Percentiles rank a stretch among this genome's conserved stretches.
phyloP scores from a whole-genome alignment of 2,888 invertebrate genomes.

The Theretra japonica region DNA sequence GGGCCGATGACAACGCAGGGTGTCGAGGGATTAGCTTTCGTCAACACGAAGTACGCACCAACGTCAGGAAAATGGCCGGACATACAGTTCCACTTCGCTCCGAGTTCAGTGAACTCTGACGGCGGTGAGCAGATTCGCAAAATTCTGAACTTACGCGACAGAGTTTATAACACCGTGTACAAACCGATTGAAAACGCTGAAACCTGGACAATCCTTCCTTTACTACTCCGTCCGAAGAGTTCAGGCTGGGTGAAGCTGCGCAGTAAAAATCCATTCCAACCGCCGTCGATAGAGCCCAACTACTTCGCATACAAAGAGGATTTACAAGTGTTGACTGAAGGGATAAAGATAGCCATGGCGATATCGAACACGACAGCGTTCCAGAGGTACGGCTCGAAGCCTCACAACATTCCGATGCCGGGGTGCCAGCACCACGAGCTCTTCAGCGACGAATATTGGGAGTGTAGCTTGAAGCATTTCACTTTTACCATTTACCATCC shows the following conservation, averaged over 20 bases:
- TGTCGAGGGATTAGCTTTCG: conserved; percentile 94
- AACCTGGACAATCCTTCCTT: conserved; percentile 93
- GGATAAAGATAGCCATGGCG: conserved; percentile 92
- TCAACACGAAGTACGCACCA: conserved; percentile 95
- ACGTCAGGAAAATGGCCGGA: conserved; percentile 91
- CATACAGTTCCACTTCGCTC: conserved; percentile 94
- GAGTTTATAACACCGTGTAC: conserved; percentile 93
- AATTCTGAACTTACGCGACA: conserved; percentile 90
- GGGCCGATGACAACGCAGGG: conserved; percentile 94
- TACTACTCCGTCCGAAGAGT: conserved; percentile 93
- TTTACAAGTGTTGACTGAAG: conserved; percentile 90
- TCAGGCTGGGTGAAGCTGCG: conserved; percentile 93
- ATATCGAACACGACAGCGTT: conserved; percentile 92
- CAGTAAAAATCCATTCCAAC: conserved; percentile 91
- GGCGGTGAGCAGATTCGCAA: conserved; percentile 91
- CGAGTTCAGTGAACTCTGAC: conserved; percentile 93
- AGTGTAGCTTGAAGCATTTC: conserved; percentile 92
- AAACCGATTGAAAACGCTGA: conserved; percentile 91
- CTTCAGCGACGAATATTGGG: conserved; percentile 94
- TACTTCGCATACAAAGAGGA: conserved; percentile 95
- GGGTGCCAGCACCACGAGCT: conserved; percentile 90
- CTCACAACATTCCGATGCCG: conserved; percentile 92
- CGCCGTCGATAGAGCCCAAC: conserved; percentile 95
- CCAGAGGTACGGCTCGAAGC: conserved; percentile 91
- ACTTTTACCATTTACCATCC: conserved; percentile 94